phyloP scores from a whole-genome alignment of 2,797 vertebrate genomes.

The Macropodus opercularis region DNA sequence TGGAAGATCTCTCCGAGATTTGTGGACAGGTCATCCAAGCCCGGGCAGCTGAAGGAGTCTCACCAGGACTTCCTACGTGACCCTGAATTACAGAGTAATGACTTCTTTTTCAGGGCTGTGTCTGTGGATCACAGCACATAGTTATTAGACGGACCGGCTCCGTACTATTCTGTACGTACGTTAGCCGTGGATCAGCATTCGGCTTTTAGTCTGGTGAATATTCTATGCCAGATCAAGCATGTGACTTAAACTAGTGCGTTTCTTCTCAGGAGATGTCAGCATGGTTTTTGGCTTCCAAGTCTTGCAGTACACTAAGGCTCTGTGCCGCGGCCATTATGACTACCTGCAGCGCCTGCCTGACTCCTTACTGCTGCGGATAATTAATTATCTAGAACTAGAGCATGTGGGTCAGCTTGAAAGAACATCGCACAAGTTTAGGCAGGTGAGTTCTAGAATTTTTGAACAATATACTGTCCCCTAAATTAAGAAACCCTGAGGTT shows the following conservation, averaged over 20 bases:
- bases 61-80: conserved; percentile 75
- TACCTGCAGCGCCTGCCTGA: conserved; percentile 86
- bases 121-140: neutral
- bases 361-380: conserved; percentile 81
- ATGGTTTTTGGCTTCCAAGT: conserved; percentile 78
- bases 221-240: neutral
- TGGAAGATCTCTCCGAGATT: conserved; percentile 79
- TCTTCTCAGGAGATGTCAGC: conserved; percentile 78
- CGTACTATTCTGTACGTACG: neutral
- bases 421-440: conserved; percentile 81
- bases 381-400: conserved; percentile 86
- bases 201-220: neutral
- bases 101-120: neutral
- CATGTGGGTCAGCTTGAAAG: conserved; percentile 83
- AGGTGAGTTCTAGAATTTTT: conserved; percentile 67
- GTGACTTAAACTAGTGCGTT: neutral
- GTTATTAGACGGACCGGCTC: neutral
- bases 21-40: conserved; percentile 58
- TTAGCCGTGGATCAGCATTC: neutral
- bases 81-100: conserved; percentile 70
- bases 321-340: conserved; percentile 85
- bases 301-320: conserved; percentile 79
- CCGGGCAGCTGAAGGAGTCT: conserved; percentile 71
- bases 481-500: neutral
- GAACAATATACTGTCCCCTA: neutral